Conservation (phyloP, 2,797 vertebrate species). For the Pseudocheirus occidentalis region DNA sequence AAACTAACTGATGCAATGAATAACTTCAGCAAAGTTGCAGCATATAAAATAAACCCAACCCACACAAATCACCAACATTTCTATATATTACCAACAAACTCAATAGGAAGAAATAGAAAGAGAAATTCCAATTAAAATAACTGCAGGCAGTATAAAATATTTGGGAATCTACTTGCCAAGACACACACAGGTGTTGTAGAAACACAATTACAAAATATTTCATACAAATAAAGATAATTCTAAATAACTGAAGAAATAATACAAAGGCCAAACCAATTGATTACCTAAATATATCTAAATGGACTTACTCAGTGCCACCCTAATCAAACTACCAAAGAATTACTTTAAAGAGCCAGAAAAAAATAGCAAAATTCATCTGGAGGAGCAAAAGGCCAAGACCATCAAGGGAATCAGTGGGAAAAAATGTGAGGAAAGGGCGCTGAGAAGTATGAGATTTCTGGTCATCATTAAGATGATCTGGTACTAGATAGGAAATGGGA, state of each 20-base stretch:
- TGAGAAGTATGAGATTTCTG: neutral
- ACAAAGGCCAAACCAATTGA: neutral
- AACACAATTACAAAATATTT: neutral
- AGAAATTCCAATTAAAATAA: neutral
- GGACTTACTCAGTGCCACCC: neutral
- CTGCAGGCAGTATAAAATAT: neutral
- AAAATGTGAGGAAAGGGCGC: neutral
- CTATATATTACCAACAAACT: neutral
- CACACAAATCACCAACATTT: neutral
- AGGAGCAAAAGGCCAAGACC: neutral
- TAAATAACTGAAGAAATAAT: neutral
- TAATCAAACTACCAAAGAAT: no score
- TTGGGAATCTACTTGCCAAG: neutral
- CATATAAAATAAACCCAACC: neutral
- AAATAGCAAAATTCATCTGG: neutral
- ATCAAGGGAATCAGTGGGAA: neutral
- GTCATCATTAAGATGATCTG: neutral
- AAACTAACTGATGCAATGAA: neutral
- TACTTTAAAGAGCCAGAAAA: neutral
- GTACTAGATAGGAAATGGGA: neutral
- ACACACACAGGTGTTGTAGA: neutral
- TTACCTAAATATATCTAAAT: neutral
- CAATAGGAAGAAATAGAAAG: neutral
- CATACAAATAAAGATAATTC: neutral
- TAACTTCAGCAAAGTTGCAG: neutral